Percentiles rank a stretch among this genome's conserved stretches.
Conservation (phyloP, 2,888 invertebrate species). For the Alloplasta piceator region DNA sequence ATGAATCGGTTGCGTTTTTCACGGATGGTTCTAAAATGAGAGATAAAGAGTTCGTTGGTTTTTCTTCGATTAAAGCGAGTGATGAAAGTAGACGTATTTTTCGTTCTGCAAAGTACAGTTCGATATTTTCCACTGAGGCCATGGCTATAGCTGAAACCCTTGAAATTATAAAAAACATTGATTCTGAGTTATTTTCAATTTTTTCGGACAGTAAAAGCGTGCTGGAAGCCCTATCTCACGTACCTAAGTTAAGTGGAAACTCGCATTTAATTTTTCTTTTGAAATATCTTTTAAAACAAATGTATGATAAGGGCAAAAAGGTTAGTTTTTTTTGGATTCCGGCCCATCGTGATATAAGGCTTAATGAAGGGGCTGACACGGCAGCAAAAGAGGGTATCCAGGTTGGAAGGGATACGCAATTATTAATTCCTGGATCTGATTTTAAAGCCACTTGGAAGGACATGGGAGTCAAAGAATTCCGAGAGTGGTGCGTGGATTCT, state of each 20-base stretch:
- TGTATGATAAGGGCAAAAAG: not conserved
- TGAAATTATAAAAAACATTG: not conserved
- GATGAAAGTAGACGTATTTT: not conserved
- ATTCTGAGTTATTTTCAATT: not conserved
- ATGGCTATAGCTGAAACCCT: slow-evolving; percentile 34
- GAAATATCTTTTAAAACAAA: slow-evolving; percentile 2
- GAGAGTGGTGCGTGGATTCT: not conserved
- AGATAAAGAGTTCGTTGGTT: not conserved
- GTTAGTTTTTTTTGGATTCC: slow-evolving; percentile 32
- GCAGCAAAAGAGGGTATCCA: not conserved
- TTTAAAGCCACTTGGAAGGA: not conserved
- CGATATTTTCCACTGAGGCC: slow-evolving; percentile 32
- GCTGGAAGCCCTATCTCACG: not conserved
- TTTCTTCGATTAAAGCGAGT: not conserved
- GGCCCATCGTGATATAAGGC: not conserved
- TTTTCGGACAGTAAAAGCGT: slow-evolving; percentile 35
- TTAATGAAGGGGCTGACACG: not conserved
- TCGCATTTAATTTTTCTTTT: slow-evolving; percentile 20
- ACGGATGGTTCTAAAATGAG: slow-evolving; percentile 25
- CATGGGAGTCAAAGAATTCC: not conserved
- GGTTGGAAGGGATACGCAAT: not conserved
- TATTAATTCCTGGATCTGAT: not conserved
- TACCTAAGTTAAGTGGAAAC: not conserved
- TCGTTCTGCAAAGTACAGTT: slow-evolving; percentile 13
- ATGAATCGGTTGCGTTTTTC: not conserved